Base-by-base conservation (phyloP, 2,113 vertebrate species). In the Menidia beryllina region DNA sequence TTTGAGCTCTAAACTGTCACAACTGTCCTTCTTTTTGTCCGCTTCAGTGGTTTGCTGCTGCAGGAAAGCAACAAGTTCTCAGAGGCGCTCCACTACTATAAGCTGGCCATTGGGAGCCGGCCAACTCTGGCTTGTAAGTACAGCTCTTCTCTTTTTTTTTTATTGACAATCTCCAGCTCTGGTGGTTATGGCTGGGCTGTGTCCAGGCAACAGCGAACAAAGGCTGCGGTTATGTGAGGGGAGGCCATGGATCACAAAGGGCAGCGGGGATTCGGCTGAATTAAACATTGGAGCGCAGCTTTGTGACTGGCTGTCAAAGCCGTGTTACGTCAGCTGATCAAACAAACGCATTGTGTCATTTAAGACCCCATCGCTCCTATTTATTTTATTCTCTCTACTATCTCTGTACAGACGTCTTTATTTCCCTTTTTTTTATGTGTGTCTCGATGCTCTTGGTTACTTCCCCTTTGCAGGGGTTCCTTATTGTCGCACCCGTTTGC, bases 41-140 rank as follows among this genome's bases (percentile, higher is more conserved):
- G 34, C 87, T 59, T 25, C 92, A 99, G 98, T 52, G 98, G 98
- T 82, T 93, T 99, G 81, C 94, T 99, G 73, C 95, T 99, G 14
- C 98, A 99, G 87, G 98, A 99, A 88, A 97, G 95, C 92, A 96
- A 95, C 94, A 96, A 96, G 76, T 96, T 98, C 92, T 92, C 96
- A 25, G 97, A 99, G 90, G 97, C 98, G 0, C 91, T 99, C 21
- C 96, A 96, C 93, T 98, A 98, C 91, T 99, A 99, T 86, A 98
- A 97, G 87, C 87, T 99, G 94, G 97, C 98, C 41, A 95, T 99
- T 63, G 96, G 96, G 83, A 98, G 97, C 92, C 95, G 98, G 91
- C 97, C 98, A 79, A 98, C 98, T 36, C 90, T 99, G 86, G 98
- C 98, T 89, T 99, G 98, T 99, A 94, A 96, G 98, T 98, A 95